A percentile compares a stretch with the other conserved stretches of the same genome.
phyloP scores from a whole-genome alignment of 2,888 invertebrate genomes.

The Nephrocerus scutellatus region DNA sequence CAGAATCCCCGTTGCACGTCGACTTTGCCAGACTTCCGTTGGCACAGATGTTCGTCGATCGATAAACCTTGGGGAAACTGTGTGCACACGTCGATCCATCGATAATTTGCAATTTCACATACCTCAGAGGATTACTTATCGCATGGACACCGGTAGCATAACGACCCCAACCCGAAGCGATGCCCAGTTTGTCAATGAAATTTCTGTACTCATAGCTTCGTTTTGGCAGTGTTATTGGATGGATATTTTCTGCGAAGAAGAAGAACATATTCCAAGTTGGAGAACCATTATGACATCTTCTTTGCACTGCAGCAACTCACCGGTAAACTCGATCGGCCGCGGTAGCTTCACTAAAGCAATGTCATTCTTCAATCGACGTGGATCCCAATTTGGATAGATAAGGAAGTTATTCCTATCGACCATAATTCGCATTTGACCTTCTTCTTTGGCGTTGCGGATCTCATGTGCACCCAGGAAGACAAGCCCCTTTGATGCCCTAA shows the following conservation, averaged over 20 bases:
- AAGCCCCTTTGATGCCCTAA: constrained; percentile 36
- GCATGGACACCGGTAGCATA: constrained; percentile 44
- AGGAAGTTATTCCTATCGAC: constrained; percentile 37
- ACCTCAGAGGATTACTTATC: constrained; percentile 45
- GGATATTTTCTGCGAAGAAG: constrained; percentile 46
- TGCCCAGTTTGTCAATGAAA: constrained; percentile 41
- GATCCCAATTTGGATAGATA: constrained; percentile 44
- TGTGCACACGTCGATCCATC: constrained; percentile 43
- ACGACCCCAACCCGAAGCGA: constrained; percentile 51
- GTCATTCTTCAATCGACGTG: constrained; percentile 40
- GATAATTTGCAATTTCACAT: constrained; percentile 43
- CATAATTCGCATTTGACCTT: constrained; percentile 45
- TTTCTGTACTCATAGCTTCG: constrained; percentile 37
- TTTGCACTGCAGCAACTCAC: constrained; percentile 26
- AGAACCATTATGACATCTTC: background rate
- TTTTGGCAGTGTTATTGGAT: constrained; percentile 43
- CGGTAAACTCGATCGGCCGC: constrained; percentile 36
- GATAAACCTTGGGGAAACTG: constrained; percentile 44
- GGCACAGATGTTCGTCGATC: constrained; percentile 47
- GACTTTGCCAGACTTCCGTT: constrained; percentile 39
- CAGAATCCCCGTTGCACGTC: constrained; percentile 49
- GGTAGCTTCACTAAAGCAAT: constrained; percentile 42
- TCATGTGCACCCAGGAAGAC: constrained; percentile 45
- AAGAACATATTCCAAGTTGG: constrained; percentile 13
- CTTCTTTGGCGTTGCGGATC: constrained; percentile 40